Evolutionary conservation across 2,888 invertebrate species (phyloP).

Genomic region (Caenorhabditis sp.): DNA sequence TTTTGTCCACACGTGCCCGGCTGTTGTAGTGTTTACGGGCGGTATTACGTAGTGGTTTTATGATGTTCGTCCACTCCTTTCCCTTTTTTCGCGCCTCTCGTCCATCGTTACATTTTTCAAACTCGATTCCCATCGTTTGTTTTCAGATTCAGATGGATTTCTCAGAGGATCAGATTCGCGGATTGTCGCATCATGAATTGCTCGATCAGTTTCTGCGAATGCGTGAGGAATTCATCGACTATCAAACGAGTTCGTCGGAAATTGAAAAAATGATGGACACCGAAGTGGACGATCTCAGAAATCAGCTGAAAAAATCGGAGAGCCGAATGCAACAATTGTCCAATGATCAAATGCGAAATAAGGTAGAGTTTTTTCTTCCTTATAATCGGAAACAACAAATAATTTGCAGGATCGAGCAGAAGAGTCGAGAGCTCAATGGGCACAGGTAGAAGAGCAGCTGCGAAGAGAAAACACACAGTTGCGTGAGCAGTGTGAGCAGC

Average conservation of each 20-base stretch:
- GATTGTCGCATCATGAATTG: conserved; percentile 22
- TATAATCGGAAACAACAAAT: background rate
- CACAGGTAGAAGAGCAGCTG: conserved; percentile 50
- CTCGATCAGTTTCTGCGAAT: conserved; percentile 24
- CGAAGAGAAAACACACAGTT: conserved; percentile 39
- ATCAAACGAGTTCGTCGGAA: conserved; percentile 52
- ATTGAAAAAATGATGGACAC: conserved; percentile 56
- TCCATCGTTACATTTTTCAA: background rate
- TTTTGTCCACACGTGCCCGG: conserved; percentile 35
- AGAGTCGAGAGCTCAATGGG: conserved; percentile 49
- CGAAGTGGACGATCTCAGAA: conserved; percentile 40
- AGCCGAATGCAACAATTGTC: conserved; percentile 6
- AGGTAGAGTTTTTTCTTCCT: conserved; percentile 8
- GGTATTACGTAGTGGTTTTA: conserved; percentile 37
- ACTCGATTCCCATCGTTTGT: background rate
- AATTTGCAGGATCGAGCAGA: conserved; percentile 41
- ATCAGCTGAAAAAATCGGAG: conserved; percentile 34
- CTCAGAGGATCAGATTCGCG: conserved; percentile 31
- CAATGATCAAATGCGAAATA: conserved; percentile 26
- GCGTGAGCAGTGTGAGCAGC: conserved; percentile 9
- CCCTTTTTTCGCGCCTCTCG: background rate
- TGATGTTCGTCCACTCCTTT: conserved; percentile 15
- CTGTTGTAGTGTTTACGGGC: conserved; percentile 25
- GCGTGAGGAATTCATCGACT: conserved; percentile 52
- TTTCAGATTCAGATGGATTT: conserved; percentile 22